phyloP scores from a whole-genome alignment of 2,113 vertebrate species.

The Strix uralensis region DNA sequence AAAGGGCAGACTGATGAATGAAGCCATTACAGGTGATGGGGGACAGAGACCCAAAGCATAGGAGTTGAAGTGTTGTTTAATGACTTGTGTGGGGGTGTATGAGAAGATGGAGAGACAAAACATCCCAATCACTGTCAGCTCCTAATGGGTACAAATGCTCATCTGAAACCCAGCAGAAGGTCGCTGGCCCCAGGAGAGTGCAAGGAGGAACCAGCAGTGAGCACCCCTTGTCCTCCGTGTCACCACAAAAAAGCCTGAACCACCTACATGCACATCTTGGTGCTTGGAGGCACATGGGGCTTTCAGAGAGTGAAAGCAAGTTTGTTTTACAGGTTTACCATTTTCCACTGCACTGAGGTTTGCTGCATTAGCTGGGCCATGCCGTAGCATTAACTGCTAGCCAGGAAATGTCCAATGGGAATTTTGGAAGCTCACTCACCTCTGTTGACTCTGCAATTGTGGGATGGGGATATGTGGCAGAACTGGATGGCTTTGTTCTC shows the following conservation, averaged over 20 bases:
- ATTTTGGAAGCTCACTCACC: background rate
- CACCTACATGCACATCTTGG: background rate
- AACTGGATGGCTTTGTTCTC: background rate
- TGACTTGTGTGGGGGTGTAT: background rate
- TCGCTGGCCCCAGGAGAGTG: rapidly evolving
- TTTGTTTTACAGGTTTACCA: background rate
- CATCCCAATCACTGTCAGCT: background rate
- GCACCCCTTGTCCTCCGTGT: background rate
- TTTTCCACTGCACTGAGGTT: background rate
- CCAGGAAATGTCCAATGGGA: background rate
- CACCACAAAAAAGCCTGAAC: background rate
- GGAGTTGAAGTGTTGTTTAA: background rate
- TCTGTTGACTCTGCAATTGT: background rate
- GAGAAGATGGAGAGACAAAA: background rate
- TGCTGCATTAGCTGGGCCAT: rapidly evolving
- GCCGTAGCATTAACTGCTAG: background rate
- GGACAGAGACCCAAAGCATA: background rate
- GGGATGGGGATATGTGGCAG: background rate
- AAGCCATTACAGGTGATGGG: background rate
- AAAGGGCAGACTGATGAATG: background rate
- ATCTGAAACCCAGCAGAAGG: background rate
- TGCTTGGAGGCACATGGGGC: background rate
- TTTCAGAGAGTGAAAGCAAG: background rate
- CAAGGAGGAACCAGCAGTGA: background rate
- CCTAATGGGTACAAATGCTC: background rate